Evolutionary conservation across 2,113 vertebrate genomes (phyloP), one percentile per base, ranked within the genome.

Genomic region (Scatophagus argus): DNA sequence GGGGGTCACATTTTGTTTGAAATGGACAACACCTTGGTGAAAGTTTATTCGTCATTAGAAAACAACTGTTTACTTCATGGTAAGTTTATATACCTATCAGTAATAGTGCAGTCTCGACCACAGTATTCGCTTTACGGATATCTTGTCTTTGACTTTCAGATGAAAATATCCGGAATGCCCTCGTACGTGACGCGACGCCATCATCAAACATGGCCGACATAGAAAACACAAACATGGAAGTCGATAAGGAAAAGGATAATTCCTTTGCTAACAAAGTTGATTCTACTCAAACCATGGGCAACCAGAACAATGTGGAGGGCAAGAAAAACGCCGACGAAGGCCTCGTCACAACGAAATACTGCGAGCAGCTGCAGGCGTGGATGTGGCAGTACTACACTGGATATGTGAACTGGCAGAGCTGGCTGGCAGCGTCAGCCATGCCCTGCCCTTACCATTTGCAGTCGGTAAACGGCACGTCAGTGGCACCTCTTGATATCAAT

Each of bases 371-470:
- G 36, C 97, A 97, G 90, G 95, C 96, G 61, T 99, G 97, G 97
- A 96, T 99, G 73, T 98, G 97, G 96, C 97, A 98, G 89, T 97
- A 97, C 54, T 97, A 98, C 93, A 95, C 94, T 76, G 96, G 96
- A 8, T 96, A 96, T 86, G 91, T 96, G 25, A 94, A 90, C 92
- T 99, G 97, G 97, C 97, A 97, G 79, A 94, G 94, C 94, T 96
- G 96, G 92, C 63, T 91, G 70, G 79, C 91, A 5, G 85, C 89
- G 63, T 88, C 92, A 75, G 77, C 94, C 88, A 46, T 94, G 93
- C 78, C 94, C 86, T 70, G 68, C 86, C 80, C 94, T 81, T 89
- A 81, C 60, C 89, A 79, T 55, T 51, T 90, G 72, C 92, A 90
- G 32, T 43, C 90, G n/a, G 3, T 56, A 27, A 73, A 47, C 8